Evolutionary conservation across 1,140 invertebrate species (phyloP).

Genomic region (Drosophila albomicans): DNA sequence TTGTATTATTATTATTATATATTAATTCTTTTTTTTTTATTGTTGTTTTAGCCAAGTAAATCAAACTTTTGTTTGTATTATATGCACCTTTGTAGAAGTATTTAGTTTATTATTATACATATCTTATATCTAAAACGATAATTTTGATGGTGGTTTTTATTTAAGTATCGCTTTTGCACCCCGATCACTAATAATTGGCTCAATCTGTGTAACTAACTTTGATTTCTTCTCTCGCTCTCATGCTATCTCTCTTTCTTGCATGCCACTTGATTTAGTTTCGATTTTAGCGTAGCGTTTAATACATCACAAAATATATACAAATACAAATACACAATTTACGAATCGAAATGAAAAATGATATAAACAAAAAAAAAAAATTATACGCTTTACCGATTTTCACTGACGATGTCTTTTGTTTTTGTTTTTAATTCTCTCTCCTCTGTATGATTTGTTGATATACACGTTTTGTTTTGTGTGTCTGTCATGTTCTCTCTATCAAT

Average conservation of each 20-base stretch:
- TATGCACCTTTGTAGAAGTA: conserved; percentile 70
- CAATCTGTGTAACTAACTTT: not conserved
- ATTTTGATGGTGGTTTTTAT: conserved; percentile 34
- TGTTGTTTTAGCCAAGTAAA: conserved; percentile 56
- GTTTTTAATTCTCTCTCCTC: conserved; percentile 55
- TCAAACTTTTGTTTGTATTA: conserved; percentile 63
- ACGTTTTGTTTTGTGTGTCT: conserved; percentile 82
- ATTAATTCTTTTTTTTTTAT: conserved; percentile 60
- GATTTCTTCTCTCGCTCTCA: not conserved
- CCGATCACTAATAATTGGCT: conserved; percentile 24
- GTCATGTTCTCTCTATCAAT: conserved; percentile 79
- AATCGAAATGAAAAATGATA: not conserved
- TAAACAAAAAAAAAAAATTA: conserved; percentile 26
- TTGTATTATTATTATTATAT: conserved; percentile 37
- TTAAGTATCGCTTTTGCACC: conserved; percentile 33
- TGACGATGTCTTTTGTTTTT: conserved; percentile 59
- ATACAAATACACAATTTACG: conserved; percentile 7
- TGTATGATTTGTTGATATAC: conserved; percentile 63
- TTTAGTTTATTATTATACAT: conserved; percentile 14
- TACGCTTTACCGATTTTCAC: conserved; percentile 48
- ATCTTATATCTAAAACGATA: conserved; percentile 25
- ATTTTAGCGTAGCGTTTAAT: not conserved
- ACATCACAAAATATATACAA: not conserved
- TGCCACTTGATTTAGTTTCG: not conserved
- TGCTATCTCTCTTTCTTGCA: conserved; percentile 4